These are phyloP conservation scores for Caradrina clavipalpis DNA, from an alignment of 2,888 invertebrate species.

Conservation along the genomic window DNA sequence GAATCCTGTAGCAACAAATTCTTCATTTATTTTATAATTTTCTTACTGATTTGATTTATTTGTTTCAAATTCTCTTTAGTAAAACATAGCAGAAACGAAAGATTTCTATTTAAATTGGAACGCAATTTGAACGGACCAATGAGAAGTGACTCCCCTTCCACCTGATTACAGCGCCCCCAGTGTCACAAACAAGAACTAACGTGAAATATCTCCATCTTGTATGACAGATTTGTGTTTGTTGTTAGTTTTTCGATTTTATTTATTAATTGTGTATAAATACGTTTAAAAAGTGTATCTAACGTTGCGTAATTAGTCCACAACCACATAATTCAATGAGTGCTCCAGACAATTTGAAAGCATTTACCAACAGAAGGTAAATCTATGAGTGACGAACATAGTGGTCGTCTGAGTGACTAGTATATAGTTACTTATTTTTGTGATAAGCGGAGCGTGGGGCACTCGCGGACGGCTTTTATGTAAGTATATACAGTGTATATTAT, in stretches of 20 bases:
- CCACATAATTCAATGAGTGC: conserved; percentile 68
- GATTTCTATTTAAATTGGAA: conserved; percentile 73
- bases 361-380: conserved; percentile 77
- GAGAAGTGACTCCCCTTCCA: conserved; percentile 76
- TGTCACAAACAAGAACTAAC: conserved; percentile 87
- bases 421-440: conserved; percentile 91
- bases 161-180: conserved; percentile 83
- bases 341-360: conserved; percentile 66
- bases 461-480: conserved; percentile 87
- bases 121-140: conserved; percentile 78
- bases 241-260: conserved; percentile 86
- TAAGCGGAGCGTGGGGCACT: conserved; percentile 89
- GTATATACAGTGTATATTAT: conserved; percentile 80
- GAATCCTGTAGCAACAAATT: neutral
- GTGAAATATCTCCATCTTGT: conserved; percentile 92
- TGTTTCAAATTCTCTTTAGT: neutral
- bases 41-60: neutral
- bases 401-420: conserved; percentile 88
- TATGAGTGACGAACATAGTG: conserved; percentile 87
- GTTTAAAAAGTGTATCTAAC: conserved; percentile 75
- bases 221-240: conserved; percentile 92
- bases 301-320: conserved; percentile 67
- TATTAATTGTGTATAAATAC: conserved; percentile 80
- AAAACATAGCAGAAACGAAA: conserved; percentile 15
- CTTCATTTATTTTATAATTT: neutral